Evolutionary conservation across 2,797 vertebrate genomes (phyloP).

Genomic region (Silurus aristotelis): DNA sequence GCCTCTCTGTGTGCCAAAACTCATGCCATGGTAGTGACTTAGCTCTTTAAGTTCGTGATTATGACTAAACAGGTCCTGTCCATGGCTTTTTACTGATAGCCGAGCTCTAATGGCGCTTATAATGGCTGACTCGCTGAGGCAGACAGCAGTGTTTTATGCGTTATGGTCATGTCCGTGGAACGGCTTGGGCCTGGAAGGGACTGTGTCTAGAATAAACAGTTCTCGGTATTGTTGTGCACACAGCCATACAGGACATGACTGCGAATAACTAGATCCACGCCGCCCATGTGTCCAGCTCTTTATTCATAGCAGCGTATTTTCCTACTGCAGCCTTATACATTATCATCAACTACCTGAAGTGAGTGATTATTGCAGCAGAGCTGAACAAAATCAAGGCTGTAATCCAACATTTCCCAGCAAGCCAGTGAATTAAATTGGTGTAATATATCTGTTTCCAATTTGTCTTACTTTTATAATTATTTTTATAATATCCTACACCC

Average conservation of each 20-base stretch:
- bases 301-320: conserved; percentile 39
- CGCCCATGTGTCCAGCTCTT: conserved; percentile 30
- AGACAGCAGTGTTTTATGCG: conserved; percentile 68
- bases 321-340: conserved; percentile 19
- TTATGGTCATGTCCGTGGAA: conserved; percentile 66
- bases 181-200: conserved; percentile 64
- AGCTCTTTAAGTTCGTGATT: conserved; percentile 63
- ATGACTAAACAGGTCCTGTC: conserved; percentile 65
- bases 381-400: background rate
- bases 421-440: background rate
- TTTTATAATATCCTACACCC: background rate
- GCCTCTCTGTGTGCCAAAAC: conserved; percentile 14
- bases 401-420: background rate
- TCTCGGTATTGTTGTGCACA: conserved; percentile 53
- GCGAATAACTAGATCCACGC: conserved; percentile 70
- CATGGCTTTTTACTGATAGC: conserved; percentile 50
- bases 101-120: conserved; percentile 54
- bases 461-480: background rate
- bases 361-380: conserved; percentile 5
- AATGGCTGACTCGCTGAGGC: conserved; percentile 62
- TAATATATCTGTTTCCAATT: background rate
- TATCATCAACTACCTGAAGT: conserved; percentile 23
- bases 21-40: conserved; percentile 55
- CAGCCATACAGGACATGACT: conserved; percentile 69
- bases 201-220: conserved; percentile 75